Percentiles rank a stretch among this genome's conserved stretches.
Evolutionary conservation across 2,797 vertebrate genomes (phyloP).

Genomic region (Cyprinodon diabolis): DNA sequence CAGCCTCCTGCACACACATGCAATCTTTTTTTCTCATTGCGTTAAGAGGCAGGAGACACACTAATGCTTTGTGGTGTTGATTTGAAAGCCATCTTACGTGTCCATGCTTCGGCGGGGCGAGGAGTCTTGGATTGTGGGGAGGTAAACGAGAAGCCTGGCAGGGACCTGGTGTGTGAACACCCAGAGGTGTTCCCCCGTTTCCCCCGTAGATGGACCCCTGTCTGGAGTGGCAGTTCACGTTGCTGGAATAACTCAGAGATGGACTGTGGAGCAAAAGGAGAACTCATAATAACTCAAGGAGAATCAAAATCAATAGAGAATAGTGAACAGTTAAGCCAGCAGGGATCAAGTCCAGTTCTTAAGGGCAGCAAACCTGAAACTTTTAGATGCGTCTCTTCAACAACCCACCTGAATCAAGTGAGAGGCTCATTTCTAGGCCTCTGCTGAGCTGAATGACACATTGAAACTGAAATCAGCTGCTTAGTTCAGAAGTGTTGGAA

Average conservation of each 20-base stretch:
- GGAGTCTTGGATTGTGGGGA: conserved; percentile 80
- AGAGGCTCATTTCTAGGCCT: too few species aligned
- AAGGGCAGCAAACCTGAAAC: too few species aligned
- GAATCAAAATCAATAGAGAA: neutral
- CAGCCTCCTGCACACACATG: neutral
- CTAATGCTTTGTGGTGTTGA: conserved; percentile 8
- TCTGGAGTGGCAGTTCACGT: conserved; percentile 87
- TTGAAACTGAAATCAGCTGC: too few species aligned
- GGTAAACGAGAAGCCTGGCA: conserved; percentile 81
- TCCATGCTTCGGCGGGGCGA: conserved; percentile 84
- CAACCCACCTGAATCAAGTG: too few species aligned
- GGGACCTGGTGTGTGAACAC: conserved; percentile 74
- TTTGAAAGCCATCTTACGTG: conserved; percentile 76
- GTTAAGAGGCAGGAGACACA: conserved; percentile 14
- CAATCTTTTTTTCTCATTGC: neutral
- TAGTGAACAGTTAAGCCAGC: neutral
- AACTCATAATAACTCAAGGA: neutral
- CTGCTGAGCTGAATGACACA: too few species aligned
- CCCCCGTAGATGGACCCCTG: conserved; percentile 82
- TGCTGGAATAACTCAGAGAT: conserved; percentile 87
- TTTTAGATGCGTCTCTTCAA: too few species aligned
- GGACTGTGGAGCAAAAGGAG: conserved; percentile 48
- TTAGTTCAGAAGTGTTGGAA: too few species aligned
- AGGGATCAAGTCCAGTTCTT: too few species aligned
- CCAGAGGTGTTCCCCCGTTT: conserved; percentile 68